A percentile compares a stretch with the other conserved stretches of the same genome.
These are phyloP conservation scores for Chouioia cunea DNA, from an alignment of 2,888 invertebrate genomes.

Conservation along the genomic window DNA sequence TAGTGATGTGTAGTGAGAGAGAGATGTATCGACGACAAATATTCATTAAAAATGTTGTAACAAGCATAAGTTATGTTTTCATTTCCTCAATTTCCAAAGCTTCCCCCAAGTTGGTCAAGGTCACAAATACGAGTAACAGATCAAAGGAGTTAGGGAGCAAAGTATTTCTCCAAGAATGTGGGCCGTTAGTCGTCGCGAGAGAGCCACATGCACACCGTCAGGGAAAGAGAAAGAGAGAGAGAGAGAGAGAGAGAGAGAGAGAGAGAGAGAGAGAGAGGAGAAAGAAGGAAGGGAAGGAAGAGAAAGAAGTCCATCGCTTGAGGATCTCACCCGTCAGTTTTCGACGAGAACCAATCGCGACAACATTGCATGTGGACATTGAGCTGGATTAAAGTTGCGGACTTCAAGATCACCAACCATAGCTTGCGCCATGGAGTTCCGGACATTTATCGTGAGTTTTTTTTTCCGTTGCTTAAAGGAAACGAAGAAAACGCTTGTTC, in stretches of 20 bases:
- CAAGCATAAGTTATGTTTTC: too few relatives aligned
- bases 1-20: too few relatives aligned
- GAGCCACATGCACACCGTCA: background rate
- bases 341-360: constrained; percentile 23
- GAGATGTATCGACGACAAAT: too few relatives aligned
- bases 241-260: constrained; percentile 1
- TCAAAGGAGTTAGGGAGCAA: too few relatives aligned
- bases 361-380: constrained; percentile 30
- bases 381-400: constrained; percentile 22
- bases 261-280: constrained; percentile 14
- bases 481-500: too few relatives aligned
- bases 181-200: constrained; percentile 50
- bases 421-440: constrained; percentile 56
- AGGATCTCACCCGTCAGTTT: constrained; percentile 29
- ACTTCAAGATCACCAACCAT: background rate
- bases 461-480: constrained; percentile 3
- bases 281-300: constrained; percentile 7
- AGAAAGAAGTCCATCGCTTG: background rate
- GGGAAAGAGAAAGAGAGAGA: constrained; percentile 23
- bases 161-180: constrained; percentile 47
- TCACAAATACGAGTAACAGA: constrained; percentile 41
- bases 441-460: constrained; percentile 60
- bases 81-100: background rate
- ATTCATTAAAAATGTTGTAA: too few relatives aligned
- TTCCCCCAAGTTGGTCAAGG: constrained; percentile 56